phyloP scores from a whole-genome alignment of 1,140 invertebrate species.

The Zaprionus davidi region DNA sequence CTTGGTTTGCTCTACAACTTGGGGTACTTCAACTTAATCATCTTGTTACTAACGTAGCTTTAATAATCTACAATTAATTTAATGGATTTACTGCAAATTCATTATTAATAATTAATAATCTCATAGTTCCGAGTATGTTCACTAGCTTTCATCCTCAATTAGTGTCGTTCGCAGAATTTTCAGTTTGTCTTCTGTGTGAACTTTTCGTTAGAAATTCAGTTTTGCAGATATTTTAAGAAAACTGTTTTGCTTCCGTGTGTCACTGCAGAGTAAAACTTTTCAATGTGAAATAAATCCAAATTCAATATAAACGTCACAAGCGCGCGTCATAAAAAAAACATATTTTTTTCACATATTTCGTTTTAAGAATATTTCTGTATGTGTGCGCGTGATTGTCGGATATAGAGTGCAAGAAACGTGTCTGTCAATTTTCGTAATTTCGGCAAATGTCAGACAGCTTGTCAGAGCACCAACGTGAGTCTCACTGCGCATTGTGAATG shows the following conservation, averaged over 20 bases:
- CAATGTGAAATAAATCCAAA: constrained; percentile 54
- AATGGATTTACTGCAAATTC: neutral
- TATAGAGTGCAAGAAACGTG: constrained; percentile 73
- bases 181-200: neutral
- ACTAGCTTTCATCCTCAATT: no score
- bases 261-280: constrained; percentile 22
- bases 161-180: neutral
- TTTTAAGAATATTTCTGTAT: neutral
- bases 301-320: constrained; percentile 69
- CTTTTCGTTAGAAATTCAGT: constrained; percentile 18
- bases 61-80: no score
- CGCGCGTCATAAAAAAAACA: constrained; percentile 57
- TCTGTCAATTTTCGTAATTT: constrained; percentile 58
- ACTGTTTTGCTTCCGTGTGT: constrained; percentile 10
- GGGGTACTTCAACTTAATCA: neutral
- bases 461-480: constrained; percentile 45
- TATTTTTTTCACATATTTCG: constrained; percentile 11
- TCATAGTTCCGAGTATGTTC: neutral
- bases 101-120: neutral
- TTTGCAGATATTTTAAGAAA: constrained; percentile 51
- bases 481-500: constrained; percentile 24
- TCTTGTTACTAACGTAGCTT: neutral
- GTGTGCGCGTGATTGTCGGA: constrained; percentile 28
- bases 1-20: neutral
- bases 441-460: constrained; percentile 65